phyloP scores from a whole-genome alignment of 2,888 invertebrate genomes.

The Dolomedes plantarius region DNA sequence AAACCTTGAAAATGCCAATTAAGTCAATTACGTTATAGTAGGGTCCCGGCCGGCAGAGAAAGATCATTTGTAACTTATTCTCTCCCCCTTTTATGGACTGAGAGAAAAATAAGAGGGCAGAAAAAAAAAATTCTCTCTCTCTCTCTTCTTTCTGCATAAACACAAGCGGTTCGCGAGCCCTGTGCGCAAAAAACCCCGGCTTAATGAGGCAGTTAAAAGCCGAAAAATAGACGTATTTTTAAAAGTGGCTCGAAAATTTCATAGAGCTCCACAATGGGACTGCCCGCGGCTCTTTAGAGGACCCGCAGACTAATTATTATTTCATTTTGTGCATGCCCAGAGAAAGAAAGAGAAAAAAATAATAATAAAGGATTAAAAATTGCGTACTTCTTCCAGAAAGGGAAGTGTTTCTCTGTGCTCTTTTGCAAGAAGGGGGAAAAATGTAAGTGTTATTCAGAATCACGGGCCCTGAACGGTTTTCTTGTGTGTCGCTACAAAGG shows the following conservation, averaged over 20 bases:
- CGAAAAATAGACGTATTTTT: conserved; percentile 61
- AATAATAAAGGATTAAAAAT: conserved; percentile 4
- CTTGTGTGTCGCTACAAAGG: conserved; percentile 9
- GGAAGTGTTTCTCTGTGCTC: not conserved
- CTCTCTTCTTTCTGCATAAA: not conserved
- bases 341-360: not conserved
- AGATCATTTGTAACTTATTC: conserved; percentile 50
- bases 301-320: conserved; percentile 47
- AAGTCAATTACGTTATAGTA: conserved; percentile 63
- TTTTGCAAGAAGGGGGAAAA: not conserved
- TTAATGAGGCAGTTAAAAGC: conserved; percentile 64
- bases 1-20: conserved; percentile 71
- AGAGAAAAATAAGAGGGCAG: conserved; percentile 5
- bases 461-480: conserved; percentile 41
- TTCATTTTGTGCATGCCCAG: conserved; percentile 34
- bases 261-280: conserved; percentile 47
- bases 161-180: not conserved
- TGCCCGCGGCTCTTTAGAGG: conserved; percentile 17
- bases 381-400: conserved; percentile 7
- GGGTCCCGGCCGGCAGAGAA: not conserved
- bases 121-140: no score
- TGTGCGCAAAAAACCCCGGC: conserved; percentile 14
- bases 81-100: conserved; percentile 24
- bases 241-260: conserved; percentile 55
- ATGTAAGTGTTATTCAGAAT: conserved; percentile 32